phyloP scores from a whole-genome alignment of 2,113 vertebrate genomes.

The Centropristis striata region DNA sequence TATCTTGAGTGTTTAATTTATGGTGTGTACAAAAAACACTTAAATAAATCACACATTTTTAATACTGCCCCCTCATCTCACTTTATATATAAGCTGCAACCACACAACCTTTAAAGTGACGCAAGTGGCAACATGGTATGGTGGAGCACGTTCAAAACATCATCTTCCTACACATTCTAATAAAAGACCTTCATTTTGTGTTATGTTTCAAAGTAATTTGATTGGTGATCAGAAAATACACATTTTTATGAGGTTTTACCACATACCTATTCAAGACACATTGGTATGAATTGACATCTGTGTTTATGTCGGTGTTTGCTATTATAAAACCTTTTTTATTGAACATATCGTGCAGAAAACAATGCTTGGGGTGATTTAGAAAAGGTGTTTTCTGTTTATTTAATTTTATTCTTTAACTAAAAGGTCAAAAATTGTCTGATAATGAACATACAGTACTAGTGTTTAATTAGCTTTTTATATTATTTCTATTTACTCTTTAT shows the following conservation, averaged over 20 bases:
- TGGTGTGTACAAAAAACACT: conserved; percentile 1
- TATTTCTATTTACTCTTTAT: no score
- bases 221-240: background rate
- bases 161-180: conserved; percentile 17
- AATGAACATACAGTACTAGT: no score
- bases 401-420: no score
- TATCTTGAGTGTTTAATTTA: background rate
- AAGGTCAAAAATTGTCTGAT: no score
- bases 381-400: no score
- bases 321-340: no score
- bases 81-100: conserved; percentile 29
- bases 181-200: background rate
- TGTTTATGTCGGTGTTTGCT: no score
- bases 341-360: no score
- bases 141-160: conserved; percentile 19
- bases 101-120: conserved; percentile 41
- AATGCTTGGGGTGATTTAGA: no score
- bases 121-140: conserved; percentile 13
- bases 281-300: no score
- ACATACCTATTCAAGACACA: no score
- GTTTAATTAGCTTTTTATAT: no score
- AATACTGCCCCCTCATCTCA: conserved; percentile 18
- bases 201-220: background rate
- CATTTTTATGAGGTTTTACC: background rate
- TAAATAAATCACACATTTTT: conserved; percentile 34